Conservation (phyloP, 2,113 vertebrate genomes). For the Dolichallabes microphthalmus region DNA sequence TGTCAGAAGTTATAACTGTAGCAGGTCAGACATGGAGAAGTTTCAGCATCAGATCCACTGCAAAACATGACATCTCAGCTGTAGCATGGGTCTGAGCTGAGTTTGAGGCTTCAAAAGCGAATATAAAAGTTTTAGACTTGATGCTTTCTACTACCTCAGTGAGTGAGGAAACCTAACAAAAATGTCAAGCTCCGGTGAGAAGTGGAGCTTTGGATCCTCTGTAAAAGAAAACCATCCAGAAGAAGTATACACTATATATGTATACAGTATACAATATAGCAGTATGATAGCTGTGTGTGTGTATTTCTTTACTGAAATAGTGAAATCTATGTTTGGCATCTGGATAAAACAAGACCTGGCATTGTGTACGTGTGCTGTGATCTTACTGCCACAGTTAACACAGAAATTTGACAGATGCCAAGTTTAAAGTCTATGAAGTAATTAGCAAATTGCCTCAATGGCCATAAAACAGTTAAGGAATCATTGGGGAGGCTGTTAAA, state of each 20-base stretch:
- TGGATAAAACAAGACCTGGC: conserved; percentile 33
- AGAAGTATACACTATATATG: background rate
- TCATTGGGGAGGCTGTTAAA: conserved; percentile 72
- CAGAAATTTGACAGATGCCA: conserved; percentile 59
- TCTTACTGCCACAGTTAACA: conserved; percentile 63
- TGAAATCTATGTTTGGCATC: conserved; percentile 26
- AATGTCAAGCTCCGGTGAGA: background rate
- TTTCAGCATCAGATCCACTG: background rate
- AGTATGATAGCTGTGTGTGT: background rate
- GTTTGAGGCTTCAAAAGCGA: background rate
- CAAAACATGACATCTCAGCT: background rate
- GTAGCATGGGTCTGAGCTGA: background rate
- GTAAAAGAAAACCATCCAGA: background rate
- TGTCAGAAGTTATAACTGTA: background rate
- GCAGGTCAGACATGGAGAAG: background rate
- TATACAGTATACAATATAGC: background rate
- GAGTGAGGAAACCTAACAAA: background rate
- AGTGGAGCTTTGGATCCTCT: background rate
- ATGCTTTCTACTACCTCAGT: background rate
- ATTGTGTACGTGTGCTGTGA: conserved; percentile 46
- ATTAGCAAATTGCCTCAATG: conserved; percentile 75
- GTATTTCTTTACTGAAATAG: background rate
- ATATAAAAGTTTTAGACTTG: background rate
- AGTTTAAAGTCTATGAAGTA: conserved; percentile 67
- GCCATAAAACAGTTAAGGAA: conserved; percentile 79